Percentiles rank a stretch among this genome's conserved stretches.
Conservation (phyloP, 1,140 invertebrate genomes). For the Zaprionus kolodkinae region DNA sequence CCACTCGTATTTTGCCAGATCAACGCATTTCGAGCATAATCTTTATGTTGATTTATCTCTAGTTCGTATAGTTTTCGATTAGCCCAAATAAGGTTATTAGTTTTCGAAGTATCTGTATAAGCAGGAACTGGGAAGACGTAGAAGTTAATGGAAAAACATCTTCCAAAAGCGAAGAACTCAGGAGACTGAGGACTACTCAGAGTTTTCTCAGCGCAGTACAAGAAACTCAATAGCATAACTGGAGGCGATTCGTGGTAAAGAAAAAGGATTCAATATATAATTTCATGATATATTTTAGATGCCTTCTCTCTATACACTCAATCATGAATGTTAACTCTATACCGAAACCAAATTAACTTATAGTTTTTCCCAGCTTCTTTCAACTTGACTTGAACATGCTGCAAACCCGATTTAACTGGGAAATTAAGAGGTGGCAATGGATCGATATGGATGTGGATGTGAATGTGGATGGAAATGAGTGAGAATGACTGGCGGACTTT, state of each 20-base stretch:
- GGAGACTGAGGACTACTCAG: too few relatives aligned
- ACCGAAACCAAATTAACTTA: too few relatives aligned
- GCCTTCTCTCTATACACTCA: too few relatives aligned
- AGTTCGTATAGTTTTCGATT: background rate
- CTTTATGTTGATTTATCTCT: slow-evolving; percentile 9
- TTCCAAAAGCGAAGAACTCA: too few relatives aligned
- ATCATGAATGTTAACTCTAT: too few relatives aligned
- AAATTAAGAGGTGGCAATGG: background rate
- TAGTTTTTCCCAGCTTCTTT: too few relatives aligned
- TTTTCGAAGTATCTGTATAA: background rate
- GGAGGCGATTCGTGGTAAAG: too few relatives aligned
- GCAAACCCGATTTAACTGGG: slow-evolving; percentile 1
- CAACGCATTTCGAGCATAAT: slow-evolving; percentile 1
- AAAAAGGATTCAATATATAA: too few relatives aligned
- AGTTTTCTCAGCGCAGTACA: too few relatives aligned
- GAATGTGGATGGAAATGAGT: too few relatives aligned
- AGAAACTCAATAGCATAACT: too few relatives aligned
- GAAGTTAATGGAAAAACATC: background rate
- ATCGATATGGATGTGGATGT: background rate
- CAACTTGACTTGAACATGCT: background rate
- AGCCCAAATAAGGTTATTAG: background rate
- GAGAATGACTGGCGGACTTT: background rate
- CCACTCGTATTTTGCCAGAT: slow-evolving; percentile 7
- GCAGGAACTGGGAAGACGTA: background rate
- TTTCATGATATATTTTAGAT: too few relatives aligned